Evolutionary conservation across 53 echinoderm and acorn worm genomes (phyloP).

Genomic region (Holothuria scabra): DNA sequence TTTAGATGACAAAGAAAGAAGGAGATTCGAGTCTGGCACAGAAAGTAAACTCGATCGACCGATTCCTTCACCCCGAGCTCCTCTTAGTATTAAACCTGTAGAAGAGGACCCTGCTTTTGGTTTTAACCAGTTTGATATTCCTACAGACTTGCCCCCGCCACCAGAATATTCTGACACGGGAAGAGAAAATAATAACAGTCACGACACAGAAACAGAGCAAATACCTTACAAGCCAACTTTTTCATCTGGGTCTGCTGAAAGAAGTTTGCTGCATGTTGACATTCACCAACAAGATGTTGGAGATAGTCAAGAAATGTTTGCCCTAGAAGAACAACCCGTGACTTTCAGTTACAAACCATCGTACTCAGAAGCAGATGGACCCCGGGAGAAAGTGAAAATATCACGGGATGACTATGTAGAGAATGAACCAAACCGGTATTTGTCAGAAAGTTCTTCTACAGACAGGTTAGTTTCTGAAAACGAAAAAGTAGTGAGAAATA

Average conservation of each 20-base stretch:
- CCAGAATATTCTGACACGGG: slow-evolving; percentile 25
- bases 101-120: background rate
- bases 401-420: too few species aligned
- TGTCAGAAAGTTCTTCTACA: too few species aligned
- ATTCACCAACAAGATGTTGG: background rate
- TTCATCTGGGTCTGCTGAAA: background rate
- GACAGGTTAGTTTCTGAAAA: too few species aligned
- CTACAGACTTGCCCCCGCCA: slow-evolving; percentile 34
- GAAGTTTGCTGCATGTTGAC: background rate
- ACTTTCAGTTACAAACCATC: slow-evolving; percentile 13
- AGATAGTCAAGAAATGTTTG: too few species aligned
- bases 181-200: background rate
- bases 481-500: too few species aligned
- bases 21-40: background rate
- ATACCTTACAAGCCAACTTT: background rate
- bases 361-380: background rate
- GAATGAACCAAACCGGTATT: too few species aligned
- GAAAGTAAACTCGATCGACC: background rate
- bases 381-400: too few species aligned
- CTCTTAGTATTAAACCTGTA: slow-evolving; percentile 8
- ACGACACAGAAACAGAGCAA: background rate
- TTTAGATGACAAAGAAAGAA: slow-evolving; percentile 12
- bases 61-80: slow-evolving; percentile 32
- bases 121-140: background rate
- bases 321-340: background rate